Evolutionary conservation across 2,888 invertebrate genomes (phyloP).

Genomic region (Spilarctia lutea): DNA sequence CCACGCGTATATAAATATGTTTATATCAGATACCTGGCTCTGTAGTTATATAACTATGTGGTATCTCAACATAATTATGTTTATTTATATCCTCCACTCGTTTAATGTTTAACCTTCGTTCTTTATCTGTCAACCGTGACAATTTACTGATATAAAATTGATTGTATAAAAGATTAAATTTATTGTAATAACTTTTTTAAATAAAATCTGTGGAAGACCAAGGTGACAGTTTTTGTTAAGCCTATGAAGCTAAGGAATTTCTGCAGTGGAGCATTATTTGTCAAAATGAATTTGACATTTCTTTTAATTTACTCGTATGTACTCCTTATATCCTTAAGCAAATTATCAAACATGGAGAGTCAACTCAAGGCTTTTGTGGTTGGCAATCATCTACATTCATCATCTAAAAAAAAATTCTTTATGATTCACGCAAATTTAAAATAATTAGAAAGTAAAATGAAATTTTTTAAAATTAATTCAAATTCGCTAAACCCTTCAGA

Average conservation of each 20-base stretch:
- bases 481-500: conserved; percentile 3
- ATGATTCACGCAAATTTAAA: background rate
- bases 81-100: background rate
- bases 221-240: no score
- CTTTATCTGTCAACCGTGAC: background rate
- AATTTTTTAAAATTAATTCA: background rate
- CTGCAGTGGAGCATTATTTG: no score
- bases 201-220: no score
- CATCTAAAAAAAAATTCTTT: background rate
- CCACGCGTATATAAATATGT: background rate
- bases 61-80: background rate
- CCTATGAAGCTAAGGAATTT: no score
- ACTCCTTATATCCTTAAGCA: no score
- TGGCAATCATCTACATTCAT: background rate
- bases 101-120: background rate
- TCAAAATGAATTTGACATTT: no score
- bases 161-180: background rate
- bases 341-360: no score
- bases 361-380: no score
- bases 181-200: background rate
- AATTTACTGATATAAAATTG: background rate
- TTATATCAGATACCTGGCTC: background rate
- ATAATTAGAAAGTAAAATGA: background rate
- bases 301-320: no score
- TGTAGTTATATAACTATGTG: background rate